Evolutionary conservation across 2,888 invertebrate genomes (phyloP).

Genomic region (Nemoura dubitans): DNA sequence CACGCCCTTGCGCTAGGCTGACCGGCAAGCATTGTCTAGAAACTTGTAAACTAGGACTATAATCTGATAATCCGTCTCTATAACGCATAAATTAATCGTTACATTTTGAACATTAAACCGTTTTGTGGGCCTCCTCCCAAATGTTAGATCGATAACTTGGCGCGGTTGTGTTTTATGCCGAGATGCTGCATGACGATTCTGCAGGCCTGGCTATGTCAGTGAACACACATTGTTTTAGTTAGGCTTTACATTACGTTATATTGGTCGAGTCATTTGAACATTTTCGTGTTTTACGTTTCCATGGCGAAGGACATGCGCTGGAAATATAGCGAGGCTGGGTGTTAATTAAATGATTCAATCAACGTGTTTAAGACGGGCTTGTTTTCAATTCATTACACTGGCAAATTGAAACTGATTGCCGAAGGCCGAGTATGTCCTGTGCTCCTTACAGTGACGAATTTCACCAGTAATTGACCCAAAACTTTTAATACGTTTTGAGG

Average conservation of each 20-base stretch:
- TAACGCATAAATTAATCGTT: constrained; percentile 5
- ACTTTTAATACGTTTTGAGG: background rate
- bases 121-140: background rate
- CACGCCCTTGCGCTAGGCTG: constrained; percentile 12
- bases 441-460: too few species aligned
- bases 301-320: background rate
- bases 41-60: constrained; percentile 12
- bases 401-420: background rate
- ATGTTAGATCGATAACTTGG: background rate
- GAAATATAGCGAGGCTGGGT: background rate
- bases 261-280: background rate
- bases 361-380: background rate
- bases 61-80: constrained; percentile 12
- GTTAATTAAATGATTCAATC: background rate
- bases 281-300: background rate
- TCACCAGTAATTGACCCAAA: background rate
- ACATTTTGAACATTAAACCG: constrained; percentile 12
- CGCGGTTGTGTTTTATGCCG: background rate
- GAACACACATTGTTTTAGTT: background rate
- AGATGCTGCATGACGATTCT: background rate
- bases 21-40: background rate
- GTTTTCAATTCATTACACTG: background rate
- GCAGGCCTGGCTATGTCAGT: too few species aligned
- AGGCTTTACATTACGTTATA: background rate
- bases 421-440: background rate